Conservation (phyloP, 2,797 vertebrate species). For the Arctocebus calabarensis region DNA sequence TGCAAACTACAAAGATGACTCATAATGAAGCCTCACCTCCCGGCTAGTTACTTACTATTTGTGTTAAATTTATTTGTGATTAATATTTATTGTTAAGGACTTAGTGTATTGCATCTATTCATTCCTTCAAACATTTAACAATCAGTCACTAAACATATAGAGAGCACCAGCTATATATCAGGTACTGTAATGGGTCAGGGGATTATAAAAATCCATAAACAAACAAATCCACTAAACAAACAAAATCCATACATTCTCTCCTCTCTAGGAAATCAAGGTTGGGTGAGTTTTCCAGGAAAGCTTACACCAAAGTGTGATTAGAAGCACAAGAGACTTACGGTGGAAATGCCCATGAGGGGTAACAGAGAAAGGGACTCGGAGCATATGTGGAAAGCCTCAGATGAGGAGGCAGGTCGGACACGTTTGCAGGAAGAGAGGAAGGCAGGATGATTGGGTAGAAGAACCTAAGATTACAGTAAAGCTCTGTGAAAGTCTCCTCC, state of each 20-base stretch:
- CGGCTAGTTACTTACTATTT: slow-evolving; percentile 27
- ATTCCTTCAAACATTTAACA: slow-evolving; percentile 11
- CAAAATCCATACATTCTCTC: not conserved
- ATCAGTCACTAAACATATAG: not conserved
- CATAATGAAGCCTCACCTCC: not conserved
- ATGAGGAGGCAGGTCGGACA: not conserved
- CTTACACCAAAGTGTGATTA: not conserved
- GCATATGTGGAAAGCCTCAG: not conserved
- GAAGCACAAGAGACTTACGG: not conserved
- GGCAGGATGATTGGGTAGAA: not conserved
- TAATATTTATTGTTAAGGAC: not conserved
- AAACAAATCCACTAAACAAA: not conserved
- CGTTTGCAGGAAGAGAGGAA: not conserved
- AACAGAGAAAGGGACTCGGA: not conserved
- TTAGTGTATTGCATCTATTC: not conserved
- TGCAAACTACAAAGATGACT: slow-evolving; percentile 17
- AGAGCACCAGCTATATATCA: not conserved
- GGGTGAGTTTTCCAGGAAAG: not conserved
- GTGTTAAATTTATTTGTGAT: not conserved
- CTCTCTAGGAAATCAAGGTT: not conserved
- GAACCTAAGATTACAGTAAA: not conserved
- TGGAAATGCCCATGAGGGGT: not conserved
- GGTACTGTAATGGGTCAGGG: not conserved
- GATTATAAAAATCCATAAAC: no score
- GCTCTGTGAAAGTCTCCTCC: not conserved